Conservation (phyloP, 2,888 invertebrate genomes). For the Epirrita christyi region DNA sequence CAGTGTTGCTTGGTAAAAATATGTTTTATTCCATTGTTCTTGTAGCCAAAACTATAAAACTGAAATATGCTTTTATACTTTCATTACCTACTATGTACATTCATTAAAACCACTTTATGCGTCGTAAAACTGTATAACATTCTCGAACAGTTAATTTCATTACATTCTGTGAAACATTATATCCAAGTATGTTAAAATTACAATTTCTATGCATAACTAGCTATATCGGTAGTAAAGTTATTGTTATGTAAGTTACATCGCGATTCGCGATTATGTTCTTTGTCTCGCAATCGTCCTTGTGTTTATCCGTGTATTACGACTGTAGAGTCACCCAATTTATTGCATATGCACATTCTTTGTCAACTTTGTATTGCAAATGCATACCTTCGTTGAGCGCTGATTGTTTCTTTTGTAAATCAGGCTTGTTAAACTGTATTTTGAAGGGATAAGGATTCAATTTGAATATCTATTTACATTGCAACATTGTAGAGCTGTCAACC, state of each 20-base stretch:
- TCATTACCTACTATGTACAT: no score
- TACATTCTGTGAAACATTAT: conserved; percentile 28
- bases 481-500: conserved; percentile 28
- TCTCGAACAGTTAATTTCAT: conserved; percentile 27
- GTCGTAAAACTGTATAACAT: conserved; percentile 25
- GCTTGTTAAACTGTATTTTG: background rate
- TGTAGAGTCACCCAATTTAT: conserved; percentile 23
- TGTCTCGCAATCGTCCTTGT: conserved; percentile 29
- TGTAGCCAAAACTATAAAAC: conserved; percentile 8
- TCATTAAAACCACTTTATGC: conserved; percentile 18
- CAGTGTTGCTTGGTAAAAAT: conserved; percentile 4
- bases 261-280: conserved; percentile 17
- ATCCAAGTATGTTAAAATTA: conserved; percentile 22
- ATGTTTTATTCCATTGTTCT: conserved; percentile 11
- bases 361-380: conserved; percentile 10
- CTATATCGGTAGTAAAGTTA: conserved; percentile 20
- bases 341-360: conserved; percentile 12
- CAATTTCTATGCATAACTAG: conserved; percentile 30
- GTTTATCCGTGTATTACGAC: conserved; percentile 5
- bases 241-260: conserved; percentile 22
- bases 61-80: conserved; percentile 12
- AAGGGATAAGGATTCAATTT: conserved; percentile 8
- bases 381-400: background rate
- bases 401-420: background rate
- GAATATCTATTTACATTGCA: conserved; percentile 2